Conservation (phyloP, 2,113 vertebrate species). For the Anthoscopus minutus region DNA sequence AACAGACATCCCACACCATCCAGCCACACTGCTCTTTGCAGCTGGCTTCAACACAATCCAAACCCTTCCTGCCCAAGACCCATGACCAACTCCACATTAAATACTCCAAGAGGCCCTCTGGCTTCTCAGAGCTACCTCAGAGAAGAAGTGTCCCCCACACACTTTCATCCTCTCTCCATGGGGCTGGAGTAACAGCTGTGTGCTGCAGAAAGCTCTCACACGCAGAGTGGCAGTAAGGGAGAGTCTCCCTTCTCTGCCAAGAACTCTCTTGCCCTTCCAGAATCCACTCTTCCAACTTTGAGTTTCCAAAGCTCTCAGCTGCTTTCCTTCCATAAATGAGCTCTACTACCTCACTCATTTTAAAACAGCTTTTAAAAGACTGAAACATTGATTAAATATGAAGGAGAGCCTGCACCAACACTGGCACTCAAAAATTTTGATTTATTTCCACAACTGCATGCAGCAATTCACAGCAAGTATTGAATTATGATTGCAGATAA, state of each 20-base stretch:
- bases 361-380: neutral
- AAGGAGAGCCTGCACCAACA: neutral
- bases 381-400: neutral
- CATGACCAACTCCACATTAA: neutral
- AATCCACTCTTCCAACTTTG: neutral
- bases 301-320: neutral
- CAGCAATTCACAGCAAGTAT: neutral
- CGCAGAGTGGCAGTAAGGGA: neutral
- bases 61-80: neutral
- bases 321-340: neutral
- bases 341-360: neutral
- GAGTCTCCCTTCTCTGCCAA: neutral
- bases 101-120: neutral
- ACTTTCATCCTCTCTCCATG: neutral
- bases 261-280: neutral
- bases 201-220: neutral
- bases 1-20: accelerated
- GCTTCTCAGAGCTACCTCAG: neutral
- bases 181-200: neutral
- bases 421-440: accelerated
- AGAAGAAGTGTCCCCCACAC: neutral
- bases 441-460: neutral
- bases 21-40: neutral
- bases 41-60: neutral
- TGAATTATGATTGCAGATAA: neutral